phyloP scores from a whole-genome alignment of 2,888 invertebrate genomes.

The Aphodius granarius region DNA sequence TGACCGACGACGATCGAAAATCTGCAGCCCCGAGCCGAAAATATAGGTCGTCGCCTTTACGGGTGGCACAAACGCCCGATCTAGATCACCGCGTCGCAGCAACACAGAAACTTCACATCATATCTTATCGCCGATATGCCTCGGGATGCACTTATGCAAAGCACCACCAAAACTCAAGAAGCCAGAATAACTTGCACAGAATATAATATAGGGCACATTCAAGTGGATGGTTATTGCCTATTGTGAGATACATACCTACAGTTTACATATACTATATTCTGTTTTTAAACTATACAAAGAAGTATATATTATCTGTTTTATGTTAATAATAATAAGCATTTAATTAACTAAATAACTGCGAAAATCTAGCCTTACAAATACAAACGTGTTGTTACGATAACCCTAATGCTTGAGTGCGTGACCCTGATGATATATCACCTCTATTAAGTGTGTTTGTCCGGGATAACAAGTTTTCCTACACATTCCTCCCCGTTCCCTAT shows the following conservation, averaged over 20 bases:
- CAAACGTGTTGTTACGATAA: neutral
- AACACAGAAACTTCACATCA: neutral
- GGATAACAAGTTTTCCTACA: conserved; percentile 2
- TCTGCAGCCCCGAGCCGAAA: neutral
- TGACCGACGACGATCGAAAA: neutral
- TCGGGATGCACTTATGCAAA: neutral
- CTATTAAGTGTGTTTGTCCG: conserved; percentile 13
- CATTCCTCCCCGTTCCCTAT: neutral
- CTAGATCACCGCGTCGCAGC: neutral
- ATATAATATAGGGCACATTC: neutral
- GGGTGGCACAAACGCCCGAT: neutral
- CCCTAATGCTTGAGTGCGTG: neutral
- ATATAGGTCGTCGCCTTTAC: neutral
- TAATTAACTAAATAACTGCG: neutral
- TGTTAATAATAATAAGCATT: no score
- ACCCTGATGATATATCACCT: conserved; percentile 3
- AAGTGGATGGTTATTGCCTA: neutral
- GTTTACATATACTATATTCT: neutral
- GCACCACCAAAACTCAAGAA: neutral
- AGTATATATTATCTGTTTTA: no score
- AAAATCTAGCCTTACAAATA: neutral
- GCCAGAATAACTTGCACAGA: neutral
- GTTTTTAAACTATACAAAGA: no score
- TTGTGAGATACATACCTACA: neutral
- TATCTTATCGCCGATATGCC: neutral